phyloP scores from a whole-genome alignment of 2,113 vertebrate genomes.

The Ceyx melanurus region DNA sequence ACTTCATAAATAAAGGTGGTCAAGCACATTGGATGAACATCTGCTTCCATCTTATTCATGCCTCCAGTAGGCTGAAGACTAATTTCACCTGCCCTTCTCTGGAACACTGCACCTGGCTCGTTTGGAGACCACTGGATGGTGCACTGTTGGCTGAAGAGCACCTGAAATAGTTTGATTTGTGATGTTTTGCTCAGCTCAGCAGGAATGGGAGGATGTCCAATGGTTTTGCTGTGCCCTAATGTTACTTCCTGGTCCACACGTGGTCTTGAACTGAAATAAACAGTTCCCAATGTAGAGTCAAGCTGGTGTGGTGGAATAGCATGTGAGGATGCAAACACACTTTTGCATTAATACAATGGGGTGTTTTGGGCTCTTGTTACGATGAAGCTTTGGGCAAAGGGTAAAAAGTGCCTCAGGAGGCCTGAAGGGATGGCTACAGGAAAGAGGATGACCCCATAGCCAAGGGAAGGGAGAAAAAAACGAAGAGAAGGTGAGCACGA shows the following conservation, averaged over 20 bases:
- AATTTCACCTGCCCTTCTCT: background rate
- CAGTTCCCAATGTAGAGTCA: background rate
- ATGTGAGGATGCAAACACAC: background rate
- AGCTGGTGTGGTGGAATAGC: background rate
- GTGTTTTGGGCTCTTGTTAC: background rate
- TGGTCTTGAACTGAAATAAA: background rate
- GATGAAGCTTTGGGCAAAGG: background rate
- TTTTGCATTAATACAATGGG: background rate
- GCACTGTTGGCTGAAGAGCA: background rate
- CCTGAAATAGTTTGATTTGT: background rate
- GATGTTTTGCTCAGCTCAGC: background rate
- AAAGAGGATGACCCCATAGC: background rate
- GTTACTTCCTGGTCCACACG: background rate
- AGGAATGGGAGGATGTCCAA: background rate
- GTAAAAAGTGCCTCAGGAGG: background rate
- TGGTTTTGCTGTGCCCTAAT: background rate
- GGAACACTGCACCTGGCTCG: background rate
- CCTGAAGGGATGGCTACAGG: background rate
- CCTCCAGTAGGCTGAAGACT: background rate
- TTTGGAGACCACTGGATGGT: background rate
- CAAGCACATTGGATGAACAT: background rate
- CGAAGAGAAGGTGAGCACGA: background rate
- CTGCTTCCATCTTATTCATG: background rate
- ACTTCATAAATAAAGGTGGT: background rate
- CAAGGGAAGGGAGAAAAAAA: background rate